Conservation (phyloP, 23 tunicate genomes). For the Clavelina lepadiformis region DNA sequence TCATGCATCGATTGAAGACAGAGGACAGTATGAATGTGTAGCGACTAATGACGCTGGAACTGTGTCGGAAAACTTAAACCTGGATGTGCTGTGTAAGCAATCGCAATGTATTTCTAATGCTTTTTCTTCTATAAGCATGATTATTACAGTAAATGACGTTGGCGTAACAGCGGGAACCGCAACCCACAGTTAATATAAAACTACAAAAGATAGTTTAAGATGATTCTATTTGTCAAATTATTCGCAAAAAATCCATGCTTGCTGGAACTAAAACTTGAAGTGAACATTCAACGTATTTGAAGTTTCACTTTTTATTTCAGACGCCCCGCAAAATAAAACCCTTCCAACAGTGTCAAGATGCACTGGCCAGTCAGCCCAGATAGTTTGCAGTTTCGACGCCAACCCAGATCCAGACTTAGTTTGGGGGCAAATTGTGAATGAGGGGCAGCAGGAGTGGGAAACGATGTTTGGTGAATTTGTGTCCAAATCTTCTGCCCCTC, state of each 20-base stretch:
- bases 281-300: no score
- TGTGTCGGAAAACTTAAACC: background rate
- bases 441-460: background rate
- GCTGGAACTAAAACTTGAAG: no score
- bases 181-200: no score
- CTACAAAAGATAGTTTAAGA: no score
- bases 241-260: no score
- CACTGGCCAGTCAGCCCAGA: background rate
- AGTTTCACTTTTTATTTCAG: no score
- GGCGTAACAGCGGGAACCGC: no score
- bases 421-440: background rate
- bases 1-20: background rate
- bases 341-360: conserved; percentile 11
- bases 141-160: no score
- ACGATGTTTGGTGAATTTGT: background rate
- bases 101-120: no score
- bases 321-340: background rate
- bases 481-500: no score
- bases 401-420: conserved; percentile 1
- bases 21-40: background rate
- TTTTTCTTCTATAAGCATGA: no score
- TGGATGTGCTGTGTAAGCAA: conserved; percentile 7
- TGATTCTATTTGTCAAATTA: no score
- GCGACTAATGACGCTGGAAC: conserved; percentile 3
- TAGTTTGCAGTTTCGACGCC: background rate